Evolutionary conservation across 2,113 vertebrate species (phyloP), one percentile per base, ranked within the genome.

Genomic region (Peromyscus polionotus): DNA sequence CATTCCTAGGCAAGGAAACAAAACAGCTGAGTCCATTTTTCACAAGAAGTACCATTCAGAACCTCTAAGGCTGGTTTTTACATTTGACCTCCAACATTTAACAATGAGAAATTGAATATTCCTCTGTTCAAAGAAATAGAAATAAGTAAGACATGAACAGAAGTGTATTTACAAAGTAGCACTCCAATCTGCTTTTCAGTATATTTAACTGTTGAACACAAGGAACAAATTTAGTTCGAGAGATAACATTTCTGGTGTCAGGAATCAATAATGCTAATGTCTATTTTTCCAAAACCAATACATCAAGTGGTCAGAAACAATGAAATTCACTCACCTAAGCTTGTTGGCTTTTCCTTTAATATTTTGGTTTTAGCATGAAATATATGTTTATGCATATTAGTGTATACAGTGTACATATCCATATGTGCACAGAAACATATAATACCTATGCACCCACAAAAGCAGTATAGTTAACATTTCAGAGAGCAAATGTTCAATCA

Each of bases 11-110:
- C 79, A 61, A 81, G 2, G 13, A 39, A 61, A 24, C 7, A 1
- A 5, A 88, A 61, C 2, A 57, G 22, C 36, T 68, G 48, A 59
- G 42, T 2, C 51, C 8, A 80, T 7, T 36, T 94, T 89, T 92
- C 39, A 16, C 77, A 63, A 88, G 59, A 92, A 89, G 28, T 75
- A 51, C 14, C 12, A 92, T 95, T 93, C 22, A 4, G n/a, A 88
- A 70, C 54, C 77, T 95, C 59, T 12, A 63, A 65, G 93, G 3
- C 70, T 95, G 36, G 80, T 57, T 95, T 96, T 95, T 96, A 73
- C 20, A 76, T 63, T 92, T 88, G 77, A 93, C 39, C n/a, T 7
- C 51, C 31, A 80, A 3, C 28, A 20, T 81, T 61, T 92, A 92
- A 70, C 73, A 95, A 85, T 79, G 26, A 33, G 75, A 91, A 81